Base-by-base conservation (phyloP, 2,888 invertebrate genomes). In the Cotesia congregata region DNA sequence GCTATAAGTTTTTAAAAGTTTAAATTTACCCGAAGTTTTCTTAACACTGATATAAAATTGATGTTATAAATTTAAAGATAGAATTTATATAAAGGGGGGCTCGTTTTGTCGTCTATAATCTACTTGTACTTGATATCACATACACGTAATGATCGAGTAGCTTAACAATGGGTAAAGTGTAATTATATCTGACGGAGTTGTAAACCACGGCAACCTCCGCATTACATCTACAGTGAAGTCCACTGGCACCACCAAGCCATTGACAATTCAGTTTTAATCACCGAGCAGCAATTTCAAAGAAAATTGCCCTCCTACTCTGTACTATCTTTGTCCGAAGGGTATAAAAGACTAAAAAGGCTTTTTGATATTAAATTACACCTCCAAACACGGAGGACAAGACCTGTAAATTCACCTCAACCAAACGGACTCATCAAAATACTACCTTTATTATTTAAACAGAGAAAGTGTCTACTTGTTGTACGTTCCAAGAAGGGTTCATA, bases 241-340 rank as follows among this genome's bases (percentile, higher is more conserved):
- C 41, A 41, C 50, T 1, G 12, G 9, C 50, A 12, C 50, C 12
- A 50, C 73, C 67, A 62, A 15, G 65, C 20, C 73, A 77, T 78
- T 74, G 77, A 75, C 75, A 81, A 77, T 78, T 70, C 77, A 79
- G 72, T 81, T 83, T 80, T 81, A 80, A 84, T 83, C 80, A 79
- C 64, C 30, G 59, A 59, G 17, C 59, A 30, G 70, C 17, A 17
- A 59, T 59, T 38, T 38, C 12, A 30, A 60, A 68, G 61, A 69
- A 75, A 73, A 73, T 73, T 73, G 73, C 67, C 50, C 41, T 30
- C 62, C 64, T 72, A 39, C n/a, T n/a, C n/a, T n/a, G n/a, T n/a
- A n/a, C 41, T 65, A 20, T 65, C 73, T 74, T 73, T 70, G 73
- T 69, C 6, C 64, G 20, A 15, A 15, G 9, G 12, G 20, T 40